phyloP scores from a whole-genome alignment of 92 coral and sea anemone genomes.

The Epizoanthus illoricatus region DNA sequence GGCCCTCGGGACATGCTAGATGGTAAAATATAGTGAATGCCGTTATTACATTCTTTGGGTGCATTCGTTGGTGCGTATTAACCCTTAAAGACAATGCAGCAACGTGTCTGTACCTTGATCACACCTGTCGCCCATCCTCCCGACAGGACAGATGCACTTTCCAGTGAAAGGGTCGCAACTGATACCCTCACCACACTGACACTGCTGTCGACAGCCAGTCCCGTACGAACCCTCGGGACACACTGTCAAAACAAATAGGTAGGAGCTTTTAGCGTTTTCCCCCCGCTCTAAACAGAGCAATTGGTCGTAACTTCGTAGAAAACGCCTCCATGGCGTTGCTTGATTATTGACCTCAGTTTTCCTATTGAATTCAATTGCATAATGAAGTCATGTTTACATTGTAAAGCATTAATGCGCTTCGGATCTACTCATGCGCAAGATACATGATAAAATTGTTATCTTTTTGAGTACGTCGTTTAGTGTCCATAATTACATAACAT shows the following conservation, averaged over 20 bases:
- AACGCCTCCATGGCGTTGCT: no score
- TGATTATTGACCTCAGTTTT: no score
- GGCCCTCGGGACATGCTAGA: slow-evolving; percentile 74
- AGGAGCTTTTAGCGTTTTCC: background rate
- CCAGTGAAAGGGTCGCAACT: slow-evolving; percentile 78
- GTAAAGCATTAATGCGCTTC: no score
- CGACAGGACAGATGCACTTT: slow-evolving; percentile 72
- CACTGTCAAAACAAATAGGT: slow-evolving; percentile 34
- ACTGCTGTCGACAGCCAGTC: slow-evolving; percentile 57
- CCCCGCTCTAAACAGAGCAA: no score
- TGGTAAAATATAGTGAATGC: background rate
- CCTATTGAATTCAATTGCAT: no score
- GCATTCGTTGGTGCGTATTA: background rate
- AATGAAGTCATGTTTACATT: no score
- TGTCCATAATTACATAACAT: background rate
- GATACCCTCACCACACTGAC: slow-evolving; percentile 66
- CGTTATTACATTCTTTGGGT: background rate
- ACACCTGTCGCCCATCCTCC: slow-evolving; percentile 70
- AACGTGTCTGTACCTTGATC: slow-evolving; percentile 45
- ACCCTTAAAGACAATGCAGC: background rate
- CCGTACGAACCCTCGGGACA: slow-evolving; percentile 74
- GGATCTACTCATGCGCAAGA: no score
- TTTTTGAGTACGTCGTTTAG: no score
- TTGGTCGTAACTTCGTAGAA: no score
- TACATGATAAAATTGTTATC: no score